These are phyloP conservation scores for Eupelmus urozonus DNA, from an alignment of 2,888 invertebrate genomes.

Conservation along the genomic window DNA sequence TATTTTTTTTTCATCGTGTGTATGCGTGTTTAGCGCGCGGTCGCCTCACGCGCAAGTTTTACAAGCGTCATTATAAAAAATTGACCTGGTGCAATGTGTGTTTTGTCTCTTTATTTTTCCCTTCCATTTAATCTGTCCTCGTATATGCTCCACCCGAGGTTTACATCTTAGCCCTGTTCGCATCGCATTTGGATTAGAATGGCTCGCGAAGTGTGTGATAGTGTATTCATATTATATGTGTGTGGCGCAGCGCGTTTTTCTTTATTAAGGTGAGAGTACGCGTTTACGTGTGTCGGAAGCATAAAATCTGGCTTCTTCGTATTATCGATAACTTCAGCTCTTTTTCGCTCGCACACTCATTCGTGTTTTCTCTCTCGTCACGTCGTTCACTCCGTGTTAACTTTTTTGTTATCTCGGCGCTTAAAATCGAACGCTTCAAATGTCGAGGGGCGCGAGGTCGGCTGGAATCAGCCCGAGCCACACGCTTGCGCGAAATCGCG, in stretches of 20 bases:
- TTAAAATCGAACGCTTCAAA: conserved; percentile 36
- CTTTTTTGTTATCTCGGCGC: conserved; percentile 15
- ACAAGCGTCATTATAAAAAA: conserved; percentile 60
- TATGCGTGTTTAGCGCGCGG: conserved; percentile 47
- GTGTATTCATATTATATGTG: conserved; percentile 24
- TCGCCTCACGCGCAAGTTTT: conserved; percentile 39
- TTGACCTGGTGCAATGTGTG: conserved; percentile 53
- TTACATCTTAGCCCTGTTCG: conserved; percentile 25
- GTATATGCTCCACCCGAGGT: not conserved
- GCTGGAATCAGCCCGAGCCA: conserved; percentile 4
- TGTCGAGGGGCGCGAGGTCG: not conserved
- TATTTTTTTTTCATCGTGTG: conserved; percentile 37
- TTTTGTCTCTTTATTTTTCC: conserved; percentile 11
- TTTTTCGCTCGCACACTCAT: conserved; percentile 3
- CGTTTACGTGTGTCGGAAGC: conserved; percentile 44
- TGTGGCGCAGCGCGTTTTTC: conserved; percentile 25
- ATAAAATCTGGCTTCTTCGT: conserved; percentile 55
- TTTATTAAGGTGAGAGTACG: not conserved
- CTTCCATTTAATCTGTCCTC: conserved; percentile 3
- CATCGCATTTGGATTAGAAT: conserved; percentile 20
- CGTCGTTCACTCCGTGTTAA: not conserved
- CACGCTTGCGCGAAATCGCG: too few relatives aligned
- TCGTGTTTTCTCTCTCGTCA: not conserved
- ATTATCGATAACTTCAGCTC: conserved; percentile 44
- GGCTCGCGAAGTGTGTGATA: conserved; percentile 11